These are phyloP conservation scores for Tadarida brasiliensis DNA, from an alignment of 2,797 vertebrate genomes.

Conservation along the genomic window DNA sequence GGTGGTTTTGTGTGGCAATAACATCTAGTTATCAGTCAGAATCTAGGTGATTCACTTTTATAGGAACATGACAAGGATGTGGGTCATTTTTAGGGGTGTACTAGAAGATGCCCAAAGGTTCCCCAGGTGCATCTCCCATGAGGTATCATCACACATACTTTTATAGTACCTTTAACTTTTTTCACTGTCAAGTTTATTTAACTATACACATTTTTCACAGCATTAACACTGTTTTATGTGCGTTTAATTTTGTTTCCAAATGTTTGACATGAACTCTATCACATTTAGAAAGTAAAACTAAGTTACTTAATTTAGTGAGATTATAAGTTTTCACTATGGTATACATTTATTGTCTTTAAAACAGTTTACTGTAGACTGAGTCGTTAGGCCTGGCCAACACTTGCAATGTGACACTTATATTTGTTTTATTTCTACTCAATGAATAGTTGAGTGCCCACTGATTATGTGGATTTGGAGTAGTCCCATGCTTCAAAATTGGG, in stretches of 20 bases:
- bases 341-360: background rate
- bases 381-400: background rate
- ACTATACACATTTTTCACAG: background rate
- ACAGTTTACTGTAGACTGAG: background rate
- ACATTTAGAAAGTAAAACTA: background rate
- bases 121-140: background rate
- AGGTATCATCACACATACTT: background rate
- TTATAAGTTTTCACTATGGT: background rate
- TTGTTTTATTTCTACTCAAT: background rate
- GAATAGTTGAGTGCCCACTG: background rate
- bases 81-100: background rate
- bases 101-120: background rate
- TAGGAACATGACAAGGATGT: background rate
- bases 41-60: background rate
- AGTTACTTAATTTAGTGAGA: background rate
- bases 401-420: background rate
- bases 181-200: background rate
- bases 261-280: background rate
- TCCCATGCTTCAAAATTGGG: background rate
- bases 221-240: background rate
- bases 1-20: background rate
- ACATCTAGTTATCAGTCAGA: background rate
- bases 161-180: background rate
- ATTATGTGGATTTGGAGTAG: background rate
- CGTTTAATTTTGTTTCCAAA: conserved; percentile 20